Percentiles rank a stretch among this genome's conserved stretches.
phyloP scores from a whole-genome alignment of 2,797 vertebrate species.

The Lemur catta region DNA sequence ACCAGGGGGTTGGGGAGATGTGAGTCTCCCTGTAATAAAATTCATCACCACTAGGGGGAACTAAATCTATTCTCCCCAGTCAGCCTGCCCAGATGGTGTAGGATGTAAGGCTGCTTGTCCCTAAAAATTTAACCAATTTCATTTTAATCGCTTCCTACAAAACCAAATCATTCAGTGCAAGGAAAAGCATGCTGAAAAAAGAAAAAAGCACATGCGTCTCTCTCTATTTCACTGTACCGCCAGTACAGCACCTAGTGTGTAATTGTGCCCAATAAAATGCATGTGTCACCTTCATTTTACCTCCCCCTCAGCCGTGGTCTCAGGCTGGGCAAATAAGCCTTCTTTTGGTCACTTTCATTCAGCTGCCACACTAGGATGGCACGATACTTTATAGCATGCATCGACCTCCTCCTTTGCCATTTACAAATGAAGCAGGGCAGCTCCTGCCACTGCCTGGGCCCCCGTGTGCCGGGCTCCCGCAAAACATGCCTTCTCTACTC shows the following conservation, averaged over 20 bases:
- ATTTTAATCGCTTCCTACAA: not conserved
- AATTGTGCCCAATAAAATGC: too few relatives aligned
- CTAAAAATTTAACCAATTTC: not conserved
- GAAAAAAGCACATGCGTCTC: accelerated
- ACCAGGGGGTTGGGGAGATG: too few relatives aligned
- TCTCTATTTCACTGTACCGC: accelerated
- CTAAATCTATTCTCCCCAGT: not conserved
- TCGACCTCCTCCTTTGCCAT: not conserved
- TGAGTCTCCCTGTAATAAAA: not conserved
- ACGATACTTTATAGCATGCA: too few relatives aligned
- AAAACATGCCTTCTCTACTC: not conserved
- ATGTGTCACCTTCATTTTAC: accelerated
- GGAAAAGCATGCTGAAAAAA: accelerated
- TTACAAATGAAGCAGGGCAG: accelerated
- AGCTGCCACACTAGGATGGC: not conserved
- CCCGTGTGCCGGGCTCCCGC: accelerated
- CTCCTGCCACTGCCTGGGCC: accelerated
- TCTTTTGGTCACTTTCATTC: not conserved
- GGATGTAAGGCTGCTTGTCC: not conserved
- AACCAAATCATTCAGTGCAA: not conserved
- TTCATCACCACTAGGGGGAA: not conserved
- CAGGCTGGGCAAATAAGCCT: not conserved
- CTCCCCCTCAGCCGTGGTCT: not conserved
- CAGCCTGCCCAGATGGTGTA: not conserved
- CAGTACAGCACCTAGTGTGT: accelerated